A percentile compares a stretch with the other conserved stretches of the same genome.
phyloP scores from a whole-genome alignment of 2,797 vertebrate genomes.

The Chiloscyllium punctatum region DNA sequence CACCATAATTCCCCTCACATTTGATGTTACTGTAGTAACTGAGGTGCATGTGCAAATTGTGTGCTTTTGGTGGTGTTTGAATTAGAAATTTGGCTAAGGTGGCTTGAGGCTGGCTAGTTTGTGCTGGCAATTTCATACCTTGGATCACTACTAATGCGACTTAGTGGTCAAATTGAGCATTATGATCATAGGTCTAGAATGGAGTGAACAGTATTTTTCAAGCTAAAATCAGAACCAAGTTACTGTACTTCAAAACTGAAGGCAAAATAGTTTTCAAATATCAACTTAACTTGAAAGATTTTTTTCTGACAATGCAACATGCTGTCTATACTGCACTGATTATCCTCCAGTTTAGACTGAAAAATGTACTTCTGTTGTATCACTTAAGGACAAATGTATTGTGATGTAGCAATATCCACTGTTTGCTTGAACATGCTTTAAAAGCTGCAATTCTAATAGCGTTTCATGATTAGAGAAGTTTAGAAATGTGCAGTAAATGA shows the following conservation, averaged over 20 bases:
- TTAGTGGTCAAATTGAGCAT: background rate
- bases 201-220: background rate
- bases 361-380: background rate
- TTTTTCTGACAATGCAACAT: background rate
- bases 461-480: background rate
- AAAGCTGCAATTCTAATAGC: background rate
- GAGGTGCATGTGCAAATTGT: background rate
- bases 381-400: background rate
- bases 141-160: background rate
- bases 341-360: background rate
- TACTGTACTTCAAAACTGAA: background rate
- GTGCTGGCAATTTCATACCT: background rate
- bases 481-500: background rate
- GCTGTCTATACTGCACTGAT: background rate
- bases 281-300: background rate
- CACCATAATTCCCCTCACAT: no score
- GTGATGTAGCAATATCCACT: background rate
- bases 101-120: background rate
- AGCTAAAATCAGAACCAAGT: background rate
- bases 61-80: background rate
- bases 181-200: background rate
- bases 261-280: background rate
- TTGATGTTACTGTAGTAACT: no score
- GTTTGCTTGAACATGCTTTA: background rate
- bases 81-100: background rate